Evolutionary conservation across 35 echinoderm and acorn worm genomes (phyloP).

Genomic region (Ptychodera flava): DNA sequence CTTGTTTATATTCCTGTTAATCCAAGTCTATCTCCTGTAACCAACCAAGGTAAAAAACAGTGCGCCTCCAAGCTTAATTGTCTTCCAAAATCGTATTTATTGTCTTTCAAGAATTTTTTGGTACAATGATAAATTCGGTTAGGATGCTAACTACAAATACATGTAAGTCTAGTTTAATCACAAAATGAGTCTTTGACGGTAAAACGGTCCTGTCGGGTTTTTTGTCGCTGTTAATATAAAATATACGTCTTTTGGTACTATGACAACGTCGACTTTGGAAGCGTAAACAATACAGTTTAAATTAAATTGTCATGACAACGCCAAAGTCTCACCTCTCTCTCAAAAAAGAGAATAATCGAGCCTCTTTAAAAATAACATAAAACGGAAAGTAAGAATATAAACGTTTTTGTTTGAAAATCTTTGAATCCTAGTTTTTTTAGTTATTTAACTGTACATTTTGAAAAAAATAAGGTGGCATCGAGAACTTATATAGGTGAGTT

Average conservation of each 20-base stretch:
- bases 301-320: neutral
- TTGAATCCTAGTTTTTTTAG: neutral
- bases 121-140: neutral
- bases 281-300: conserved; percentile 1
- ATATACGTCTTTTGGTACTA: neutral
- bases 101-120: neutral
- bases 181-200: neutral
- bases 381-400: neutral
- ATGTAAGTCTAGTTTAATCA: neutral
- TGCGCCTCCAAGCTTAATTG: too few species aligned
- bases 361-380: neutral
- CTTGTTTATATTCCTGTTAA: too few species aligned
- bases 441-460: neutral
- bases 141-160: neutral
- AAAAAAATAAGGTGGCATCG: neutral
- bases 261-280: neutral
- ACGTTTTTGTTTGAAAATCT: neutral
- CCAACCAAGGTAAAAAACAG: too few species aligned
- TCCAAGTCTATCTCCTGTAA: too few species aligned
- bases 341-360: neutral
- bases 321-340: neutral
- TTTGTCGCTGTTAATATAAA: neutral
- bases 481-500: neutral
- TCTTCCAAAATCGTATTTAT: neutral
- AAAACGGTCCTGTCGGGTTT: neutral